A percentile compares a stretch with the other conserved stretches of the same genome.
phyloP scores from a whole-genome alignment of 2,888 invertebrate species.

The Theodoxus fluviatilis region DNA sequence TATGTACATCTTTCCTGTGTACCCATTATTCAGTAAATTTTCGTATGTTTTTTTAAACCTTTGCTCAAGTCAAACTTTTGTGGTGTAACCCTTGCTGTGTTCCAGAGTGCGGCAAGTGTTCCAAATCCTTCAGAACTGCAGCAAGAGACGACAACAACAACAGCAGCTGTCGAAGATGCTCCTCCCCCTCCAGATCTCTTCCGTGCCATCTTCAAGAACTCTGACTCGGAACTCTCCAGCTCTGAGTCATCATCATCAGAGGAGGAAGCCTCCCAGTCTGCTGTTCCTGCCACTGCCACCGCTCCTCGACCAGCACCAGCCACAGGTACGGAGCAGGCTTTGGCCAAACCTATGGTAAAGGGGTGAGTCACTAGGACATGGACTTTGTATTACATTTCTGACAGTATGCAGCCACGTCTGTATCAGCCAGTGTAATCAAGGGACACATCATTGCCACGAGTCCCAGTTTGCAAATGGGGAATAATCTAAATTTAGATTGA shows the following conservation, averaged over 20 bases:
- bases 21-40: too few species aligned
- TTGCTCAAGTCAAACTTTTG: too few species aligned
- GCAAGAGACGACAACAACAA: constrained; percentile 1
- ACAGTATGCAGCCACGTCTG: too few species aligned
- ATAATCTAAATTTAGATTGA: too few species aligned
- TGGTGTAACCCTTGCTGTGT: too few species aligned
- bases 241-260: constrained; percentile 34
- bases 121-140: constrained; percentile 7
- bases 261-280: constrained; percentile 23
- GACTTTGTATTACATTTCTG: too few species aligned
- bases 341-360: not conserved
- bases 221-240: constrained; percentile 70
- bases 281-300: not conserved
- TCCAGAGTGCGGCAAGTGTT: too few species aligned
- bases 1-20: too few species aligned
- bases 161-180: constrained; percentile 46
- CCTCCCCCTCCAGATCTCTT: constrained; percentile 79
- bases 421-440: too few species aligned
- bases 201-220: constrained; percentile 86
- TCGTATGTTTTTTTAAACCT: too few species aligned
- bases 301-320: not conserved
- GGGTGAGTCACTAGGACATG: not conserved
- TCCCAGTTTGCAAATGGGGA: too few species aligned
- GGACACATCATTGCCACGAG: too few species aligned
- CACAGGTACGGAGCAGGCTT: not conserved